Percentiles rank a stretch among this genome's conserved stretches.
Conservation (phyloP, 2,113 vertebrate genomes). For the Ameiurus melas region DNA sequence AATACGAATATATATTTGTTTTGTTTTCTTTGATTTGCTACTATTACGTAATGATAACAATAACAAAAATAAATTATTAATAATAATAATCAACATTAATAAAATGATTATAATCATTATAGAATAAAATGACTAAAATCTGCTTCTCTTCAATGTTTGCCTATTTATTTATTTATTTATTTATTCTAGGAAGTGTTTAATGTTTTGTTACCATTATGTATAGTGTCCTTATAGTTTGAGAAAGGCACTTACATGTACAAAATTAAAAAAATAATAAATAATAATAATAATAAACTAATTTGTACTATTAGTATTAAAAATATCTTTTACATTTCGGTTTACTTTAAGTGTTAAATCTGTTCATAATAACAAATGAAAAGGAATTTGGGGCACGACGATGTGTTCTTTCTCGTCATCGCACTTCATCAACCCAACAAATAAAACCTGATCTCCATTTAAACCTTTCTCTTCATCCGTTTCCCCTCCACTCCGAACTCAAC, state of each 20-base stretch:
- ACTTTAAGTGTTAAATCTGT: not conserved
- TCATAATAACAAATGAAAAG: not conserved
- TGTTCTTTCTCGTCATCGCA: not conserved
- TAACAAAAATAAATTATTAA: not conserved
- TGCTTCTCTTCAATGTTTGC: not conserved
- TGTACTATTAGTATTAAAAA: not conserved
- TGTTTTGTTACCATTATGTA: not conserved
- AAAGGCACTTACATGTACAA: not conserved
- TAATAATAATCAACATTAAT: not conserved
- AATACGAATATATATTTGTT: no score
- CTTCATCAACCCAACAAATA: not conserved
- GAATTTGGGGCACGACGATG: not conserved
- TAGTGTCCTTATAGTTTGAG: no score
- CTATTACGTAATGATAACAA: not conserved
- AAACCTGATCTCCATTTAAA: not conserved
- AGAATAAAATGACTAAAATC: not conserved
- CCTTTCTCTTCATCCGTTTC: not conserved
- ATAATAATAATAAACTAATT: not conserved
- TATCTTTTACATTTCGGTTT: not conserved
- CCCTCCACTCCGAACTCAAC: rapidly evolving
- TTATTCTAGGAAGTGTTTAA: not conserved
- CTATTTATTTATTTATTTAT: not conserved
- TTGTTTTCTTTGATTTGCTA: no score
- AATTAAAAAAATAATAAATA: not conserved
- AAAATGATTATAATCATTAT: not conserved